These are phyloP conservation scores for Phocides pigmalion DNA, from an alignment of 1,140 invertebrate species.

Conservation along the genomic window DNA sequence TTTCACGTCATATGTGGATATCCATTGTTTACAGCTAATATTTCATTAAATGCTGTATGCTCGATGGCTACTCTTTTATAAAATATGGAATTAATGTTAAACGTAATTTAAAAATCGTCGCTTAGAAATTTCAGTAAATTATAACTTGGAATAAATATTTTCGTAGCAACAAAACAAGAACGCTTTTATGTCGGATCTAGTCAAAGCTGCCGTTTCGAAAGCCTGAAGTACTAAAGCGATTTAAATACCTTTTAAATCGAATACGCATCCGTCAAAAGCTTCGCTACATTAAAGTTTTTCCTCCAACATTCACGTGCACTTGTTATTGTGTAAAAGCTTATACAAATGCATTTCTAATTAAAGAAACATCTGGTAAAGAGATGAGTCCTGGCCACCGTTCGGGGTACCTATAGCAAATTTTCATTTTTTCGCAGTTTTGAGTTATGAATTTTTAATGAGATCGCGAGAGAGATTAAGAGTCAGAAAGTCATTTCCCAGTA, in stretches of 20 bases:
- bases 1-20: no score
- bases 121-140: no score
- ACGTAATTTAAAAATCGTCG: no score
- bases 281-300: not conserved
- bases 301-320: slow-evolving; percentile 21
- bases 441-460: slow-evolving; percentile 85
- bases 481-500: slow-evolving; percentile 84
- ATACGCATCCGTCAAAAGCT: slow-evolving; percentile 4
- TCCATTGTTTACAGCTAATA: no score
- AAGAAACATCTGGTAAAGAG: slow-evolving; percentile 34
- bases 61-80: no score
- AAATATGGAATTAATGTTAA: no score
- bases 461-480: slow-evolving; percentile 84
- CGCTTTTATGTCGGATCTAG: not conserved
- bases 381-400: slow-evolving; percentile 28
- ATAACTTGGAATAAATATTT: no score
- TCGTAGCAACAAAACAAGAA: not conserved
- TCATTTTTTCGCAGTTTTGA: slow-evolving; percentile 82
- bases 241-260: slow-evolving; percentile 14
- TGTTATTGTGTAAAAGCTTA: slow-evolving; percentile 30
- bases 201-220: slow-evolving; percentile 2
- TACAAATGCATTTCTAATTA: slow-evolving; percentile 35
- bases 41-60: no score
- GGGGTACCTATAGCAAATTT: slow-evolving; percentile 64
- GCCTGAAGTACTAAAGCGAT: not conserved